phyloP scores from a whole-genome alignment of 2,113 vertebrate genomes.

The Caloenas nicobarica region DNA sequence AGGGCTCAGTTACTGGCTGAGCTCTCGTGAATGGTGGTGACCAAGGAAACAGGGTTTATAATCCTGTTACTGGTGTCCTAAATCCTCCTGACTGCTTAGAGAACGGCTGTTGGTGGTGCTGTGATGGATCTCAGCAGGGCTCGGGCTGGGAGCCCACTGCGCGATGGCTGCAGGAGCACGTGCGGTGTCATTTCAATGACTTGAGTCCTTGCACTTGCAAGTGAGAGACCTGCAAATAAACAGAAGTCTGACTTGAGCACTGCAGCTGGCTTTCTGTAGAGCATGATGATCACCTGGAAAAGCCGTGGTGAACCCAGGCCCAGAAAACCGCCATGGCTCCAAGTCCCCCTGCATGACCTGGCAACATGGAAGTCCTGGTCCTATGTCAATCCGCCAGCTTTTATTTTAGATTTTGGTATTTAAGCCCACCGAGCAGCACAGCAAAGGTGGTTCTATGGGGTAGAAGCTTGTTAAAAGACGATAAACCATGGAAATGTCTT shows the following conservation, averaged over 20 bases:
- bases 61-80: not conserved
- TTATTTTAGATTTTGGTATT: not conserved
- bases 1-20: not conserved
- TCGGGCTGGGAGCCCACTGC: fast-evolving
- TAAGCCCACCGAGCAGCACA: not conserved
- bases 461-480: not conserved
- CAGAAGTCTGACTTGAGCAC: not conserved
- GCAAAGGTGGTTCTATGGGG: not conserved
- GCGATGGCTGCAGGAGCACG: fast-evolving
- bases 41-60: not conserved
- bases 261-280: not conserved
- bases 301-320: not conserved
- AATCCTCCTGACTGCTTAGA: not conserved
- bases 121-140: not conserved
- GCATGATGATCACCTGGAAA: not conserved
- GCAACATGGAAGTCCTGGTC: not conserved
- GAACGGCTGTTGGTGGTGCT: not conserved
- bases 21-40: not conserved
- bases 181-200: not conserved
- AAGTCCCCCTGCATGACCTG: not conserved
- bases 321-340: not conserved
- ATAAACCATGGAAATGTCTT: not conserved
- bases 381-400: not conserved
- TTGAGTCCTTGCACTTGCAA: not conserved
- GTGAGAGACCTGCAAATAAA: not conserved